Conservation (phyloP, 2,888 invertebrate genomes). For the Acrocyrtus sp. region DNA sequence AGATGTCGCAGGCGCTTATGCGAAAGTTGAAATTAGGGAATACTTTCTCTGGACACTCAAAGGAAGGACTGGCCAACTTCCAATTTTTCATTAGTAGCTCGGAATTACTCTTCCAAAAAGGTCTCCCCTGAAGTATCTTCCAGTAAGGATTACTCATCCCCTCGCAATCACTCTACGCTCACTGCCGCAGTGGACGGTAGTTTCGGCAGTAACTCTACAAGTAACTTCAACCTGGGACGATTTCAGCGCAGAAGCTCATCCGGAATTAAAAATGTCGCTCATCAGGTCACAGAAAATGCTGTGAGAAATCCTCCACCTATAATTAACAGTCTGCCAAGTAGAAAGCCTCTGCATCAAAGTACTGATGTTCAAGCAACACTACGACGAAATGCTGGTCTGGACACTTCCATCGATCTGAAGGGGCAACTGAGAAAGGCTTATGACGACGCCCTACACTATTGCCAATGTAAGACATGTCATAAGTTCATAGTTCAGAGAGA, state of each 20-base stretch:
- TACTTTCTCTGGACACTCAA: too few species aligned
- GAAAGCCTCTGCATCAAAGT: constrained; percentile 50
- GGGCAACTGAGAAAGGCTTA: constrained; percentile 58
- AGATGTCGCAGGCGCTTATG: too few species aligned
- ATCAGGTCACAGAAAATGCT: neutral
- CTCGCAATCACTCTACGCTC: too few species aligned
- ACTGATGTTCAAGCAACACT: constrained; percentile 23
- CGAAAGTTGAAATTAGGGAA: too few species aligned
- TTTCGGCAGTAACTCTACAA: too few species aligned
- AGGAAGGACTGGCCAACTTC: too few species aligned
- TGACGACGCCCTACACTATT: constrained; percentile 59
- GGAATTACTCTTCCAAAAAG: too few species aligned
- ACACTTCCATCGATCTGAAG: constrained; percentile 36
- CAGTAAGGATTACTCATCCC: too few species aligned
- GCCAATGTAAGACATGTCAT: constrained; percentile 56
- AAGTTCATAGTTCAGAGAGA: constrained; percentile 40
- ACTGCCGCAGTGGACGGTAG: too few species aligned
- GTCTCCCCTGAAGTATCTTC: too few species aligned
- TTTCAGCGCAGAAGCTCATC: constrained; percentile 4
- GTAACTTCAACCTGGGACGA: too few species aligned
- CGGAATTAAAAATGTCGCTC: constrained; percentile 3
- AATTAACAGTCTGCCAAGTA: constrained; percentile 45
- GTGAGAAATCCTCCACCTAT: constrained; percentile 45
- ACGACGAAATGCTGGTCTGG: constrained; percentile 1
- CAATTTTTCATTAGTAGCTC: too few species aligned